Percentiles rank a stretch among this genome's conserved stretches.
Evolutionary conservation across 1,140 invertebrate species (phyloP).

Genomic region (Uloborus diversus): DNA sequence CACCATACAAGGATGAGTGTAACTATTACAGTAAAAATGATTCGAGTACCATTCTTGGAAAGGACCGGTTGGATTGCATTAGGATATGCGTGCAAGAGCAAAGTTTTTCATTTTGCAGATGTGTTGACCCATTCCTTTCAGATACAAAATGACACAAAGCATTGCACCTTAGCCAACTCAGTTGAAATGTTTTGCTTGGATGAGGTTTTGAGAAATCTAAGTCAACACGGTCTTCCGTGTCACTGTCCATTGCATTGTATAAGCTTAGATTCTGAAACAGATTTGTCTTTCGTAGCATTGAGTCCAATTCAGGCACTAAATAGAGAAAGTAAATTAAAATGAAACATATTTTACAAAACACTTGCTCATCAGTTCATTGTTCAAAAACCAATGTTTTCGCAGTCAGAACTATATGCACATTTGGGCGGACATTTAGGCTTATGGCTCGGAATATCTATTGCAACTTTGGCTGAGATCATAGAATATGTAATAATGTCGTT

Average conservation of each 20-base stretch:
- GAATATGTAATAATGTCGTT: neutral
- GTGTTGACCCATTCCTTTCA: neutral
- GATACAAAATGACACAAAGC: neutral
- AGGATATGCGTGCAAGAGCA: neutral
- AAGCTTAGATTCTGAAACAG: neutral
- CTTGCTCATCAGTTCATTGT: neutral
- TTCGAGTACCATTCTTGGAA: neutral
- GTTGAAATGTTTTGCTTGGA: neutral
- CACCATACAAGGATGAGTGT: constrained; percentile 20
- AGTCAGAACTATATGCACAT: constrained; percentile 28
- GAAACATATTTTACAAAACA: neutral
- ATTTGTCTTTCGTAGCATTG: neutral
- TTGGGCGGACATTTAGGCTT: constrained; percentile 27
- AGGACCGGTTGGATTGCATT: neutral
- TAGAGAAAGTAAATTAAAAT: neutral
- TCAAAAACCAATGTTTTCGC: constrained; percentile 26
- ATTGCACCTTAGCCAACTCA: constrained; percentile 2
- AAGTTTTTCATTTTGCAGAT: neutral
- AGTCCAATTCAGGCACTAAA: neutral
- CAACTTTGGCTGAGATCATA: constrained; percentile 5
- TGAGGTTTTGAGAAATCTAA: constrained; percentile 18
- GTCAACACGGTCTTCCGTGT: neutral
- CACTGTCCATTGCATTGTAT: neutral
- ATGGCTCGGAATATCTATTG: constrained; percentile 24
- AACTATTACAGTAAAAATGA: neutral